phyloP scores from a whole-genome alignment of 2,113 vertebrate species.

The Castor canadensis region DNA sequence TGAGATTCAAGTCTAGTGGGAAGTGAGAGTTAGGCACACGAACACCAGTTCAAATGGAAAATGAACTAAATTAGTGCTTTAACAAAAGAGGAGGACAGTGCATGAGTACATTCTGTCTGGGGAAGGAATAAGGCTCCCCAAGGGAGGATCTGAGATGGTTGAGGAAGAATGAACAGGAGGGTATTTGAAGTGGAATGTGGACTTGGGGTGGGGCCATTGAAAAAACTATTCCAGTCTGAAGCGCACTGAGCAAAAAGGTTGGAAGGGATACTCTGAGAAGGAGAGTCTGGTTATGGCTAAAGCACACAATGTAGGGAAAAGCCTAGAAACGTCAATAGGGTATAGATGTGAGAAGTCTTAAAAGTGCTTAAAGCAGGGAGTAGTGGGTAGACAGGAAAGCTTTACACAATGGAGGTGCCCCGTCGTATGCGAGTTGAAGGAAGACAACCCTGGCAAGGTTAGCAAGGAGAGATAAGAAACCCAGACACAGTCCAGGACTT shows the following conservation, averaged over 20 bases:
- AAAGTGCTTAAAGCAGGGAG: neutral
- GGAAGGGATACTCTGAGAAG: no score
- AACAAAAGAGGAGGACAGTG: neutral
- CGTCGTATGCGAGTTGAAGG: no score
- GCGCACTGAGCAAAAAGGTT: no score
- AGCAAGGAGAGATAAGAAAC: neutral
- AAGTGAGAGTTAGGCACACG: neutral
- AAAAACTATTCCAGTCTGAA: neutral
- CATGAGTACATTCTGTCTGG: neutral
- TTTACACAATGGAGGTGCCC: neutral
- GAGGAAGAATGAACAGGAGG: neutral
- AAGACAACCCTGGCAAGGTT: neutral
- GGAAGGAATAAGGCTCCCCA: neutral
- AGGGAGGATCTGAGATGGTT: neutral
- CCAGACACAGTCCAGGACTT: neutral
- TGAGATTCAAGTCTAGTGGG: neutral
- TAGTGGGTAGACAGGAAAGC: neutral
- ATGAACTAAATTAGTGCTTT: neutral
- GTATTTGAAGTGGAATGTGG: neutral
- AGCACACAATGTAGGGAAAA: neutral
- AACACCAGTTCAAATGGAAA: neutral
- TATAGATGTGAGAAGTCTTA: neutral
- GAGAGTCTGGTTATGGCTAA: neutral
- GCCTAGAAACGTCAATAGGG: neutral
- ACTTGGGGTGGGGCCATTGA: neutral